Evolutionary conservation across 2,888 invertebrate species (phyloP).

Genomic region (Blastobasis adustella): DNA sequence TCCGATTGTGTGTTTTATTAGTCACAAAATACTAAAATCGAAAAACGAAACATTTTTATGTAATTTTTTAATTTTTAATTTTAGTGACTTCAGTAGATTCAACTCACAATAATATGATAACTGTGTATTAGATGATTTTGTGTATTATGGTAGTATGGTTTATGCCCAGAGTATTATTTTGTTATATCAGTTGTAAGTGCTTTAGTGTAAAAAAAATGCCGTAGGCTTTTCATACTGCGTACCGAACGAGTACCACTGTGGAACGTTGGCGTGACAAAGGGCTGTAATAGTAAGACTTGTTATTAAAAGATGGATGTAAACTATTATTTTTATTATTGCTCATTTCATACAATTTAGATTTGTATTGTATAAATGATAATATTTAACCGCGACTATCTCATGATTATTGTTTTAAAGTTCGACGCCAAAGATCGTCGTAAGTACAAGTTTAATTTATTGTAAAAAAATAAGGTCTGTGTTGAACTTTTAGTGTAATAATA

Average conservation of each 20-base stretch:
- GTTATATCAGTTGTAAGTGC: constrained; percentile 9
- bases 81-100: no score
- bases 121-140: neutral
- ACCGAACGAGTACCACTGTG: constrained; percentile 5
- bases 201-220: neutral
- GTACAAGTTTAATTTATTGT: constrained; percentile 37
- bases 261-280: constrained; percentile 31
- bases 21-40: no score
- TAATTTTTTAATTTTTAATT: no score
- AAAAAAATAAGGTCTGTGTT: constrained; percentile 31
- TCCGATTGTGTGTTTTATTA: no score
- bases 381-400: constrained; percentile 30
- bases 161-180: constrained; percentile 20
- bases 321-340: constrained; percentile 21
- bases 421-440: constrained; percentile 64
- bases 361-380: constrained; percentile 1
- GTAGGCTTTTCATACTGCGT: neutral
- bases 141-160: neutral
- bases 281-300: constrained; percentile 60
- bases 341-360: constrained; percentile 13
- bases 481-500: constrained; percentile 28
- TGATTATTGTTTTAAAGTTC: constrained; percentile 32
- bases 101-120: no score
- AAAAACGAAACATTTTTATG: no score
- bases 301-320: constrained; percentile 20